Evolutionary conservation across 2,888 invertebrate genomes (phyloP).

Genomic region (Coecobrya sp.): DNA sequence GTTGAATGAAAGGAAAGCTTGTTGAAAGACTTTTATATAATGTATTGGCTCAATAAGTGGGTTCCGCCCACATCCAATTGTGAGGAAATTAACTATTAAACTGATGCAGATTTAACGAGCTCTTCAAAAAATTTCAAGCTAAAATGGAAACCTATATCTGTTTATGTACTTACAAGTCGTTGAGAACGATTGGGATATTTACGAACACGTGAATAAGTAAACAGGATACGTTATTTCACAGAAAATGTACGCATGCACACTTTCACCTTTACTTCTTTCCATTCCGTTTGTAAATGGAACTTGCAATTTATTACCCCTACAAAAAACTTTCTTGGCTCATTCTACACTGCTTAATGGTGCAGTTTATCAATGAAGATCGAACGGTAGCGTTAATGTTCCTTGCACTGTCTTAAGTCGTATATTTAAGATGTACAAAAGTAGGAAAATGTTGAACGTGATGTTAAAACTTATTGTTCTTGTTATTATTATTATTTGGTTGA

Average conservation of each 20-base stretch:
- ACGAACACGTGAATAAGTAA: conserved; percentile 16
- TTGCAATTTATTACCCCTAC: background rate
- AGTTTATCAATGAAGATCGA: background rate
- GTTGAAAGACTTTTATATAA: background rate
- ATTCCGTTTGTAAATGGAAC: background rate
- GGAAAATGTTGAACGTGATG: background rate
- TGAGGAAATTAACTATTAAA: background rate
- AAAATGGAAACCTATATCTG: background rate
- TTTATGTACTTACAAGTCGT: background rate
- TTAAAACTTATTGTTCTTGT: background rate
- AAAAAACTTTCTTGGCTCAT: background rate
- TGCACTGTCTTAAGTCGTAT: too few relatives aligned
- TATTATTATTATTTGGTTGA: background rate
- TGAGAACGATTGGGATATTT: background rate
- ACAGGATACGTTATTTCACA: background rate
- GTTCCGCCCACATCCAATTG: background rate
- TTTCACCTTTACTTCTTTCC: background rate
- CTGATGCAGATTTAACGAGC: conserved; percentile 4
- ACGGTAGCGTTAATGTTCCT: too few relatives aligned
- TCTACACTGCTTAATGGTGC: background rate
- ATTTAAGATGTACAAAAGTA: too few relatives aligned
- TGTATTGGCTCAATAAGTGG: background rate
- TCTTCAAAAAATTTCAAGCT: conserved; percentile 1
- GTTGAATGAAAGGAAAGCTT: background rate
- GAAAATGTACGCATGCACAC: background rate